Conservation (phyloP, 2,888 invertebrate genomes). For the Drosophila trichaetosa region DNA sequence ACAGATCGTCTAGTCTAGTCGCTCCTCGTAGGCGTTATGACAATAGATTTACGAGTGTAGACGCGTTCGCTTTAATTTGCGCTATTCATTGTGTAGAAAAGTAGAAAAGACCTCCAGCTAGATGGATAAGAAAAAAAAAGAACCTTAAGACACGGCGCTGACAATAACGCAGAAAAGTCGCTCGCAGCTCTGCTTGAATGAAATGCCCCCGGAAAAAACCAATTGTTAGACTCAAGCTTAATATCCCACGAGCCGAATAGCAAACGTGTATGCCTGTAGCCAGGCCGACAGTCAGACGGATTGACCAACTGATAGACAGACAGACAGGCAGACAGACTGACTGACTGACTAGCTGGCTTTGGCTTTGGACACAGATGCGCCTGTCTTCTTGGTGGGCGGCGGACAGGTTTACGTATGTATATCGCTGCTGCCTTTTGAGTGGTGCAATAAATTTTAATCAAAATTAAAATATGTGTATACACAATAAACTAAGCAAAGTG, state of each 20-base stretch:
- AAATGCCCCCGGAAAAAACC: constrained; percentile 85
- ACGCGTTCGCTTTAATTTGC: constrained; percentile 69
- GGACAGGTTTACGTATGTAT: constrained; percentile 45
- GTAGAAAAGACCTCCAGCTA: constrained; percentile 41
- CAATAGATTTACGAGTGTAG: constrained; percentile 78
- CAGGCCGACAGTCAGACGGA: constrained; percentile 21
- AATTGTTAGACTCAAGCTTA: constrained; percentile 84
- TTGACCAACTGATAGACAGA: constrained; percentile 6
- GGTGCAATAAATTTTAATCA: constrained; percentile 82
- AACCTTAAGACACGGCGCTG: constrained; percentile 70
- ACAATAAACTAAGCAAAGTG: constrained; percentile 70
- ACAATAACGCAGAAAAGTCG: constrained; percentile 55
- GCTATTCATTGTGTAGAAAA: constrained; percentile 66
- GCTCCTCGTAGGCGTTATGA: constrained; percentile 72
- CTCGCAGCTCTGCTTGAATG: constrained; percentile 61
- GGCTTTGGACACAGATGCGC: constrained; percentile 4
- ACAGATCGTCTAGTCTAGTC: constrained; percentile 44
- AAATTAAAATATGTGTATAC: constrained; percentile 73
- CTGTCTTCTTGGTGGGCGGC: constrained; percentile 50
- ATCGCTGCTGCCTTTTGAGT: constrained; percentile 53
- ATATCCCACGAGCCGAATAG: constrained; percentile 66
- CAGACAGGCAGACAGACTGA: background rate
- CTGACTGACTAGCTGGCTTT: constrained; percentile 6
- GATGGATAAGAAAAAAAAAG: constrained; percentile 50
- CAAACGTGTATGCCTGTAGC: constrained; percentile 38